Evolutionary conservation across 1,140 invertebrate species (phyloP), one percentile per base, ranked within the genome.

Genomic region (Ips typographus): DNA sequence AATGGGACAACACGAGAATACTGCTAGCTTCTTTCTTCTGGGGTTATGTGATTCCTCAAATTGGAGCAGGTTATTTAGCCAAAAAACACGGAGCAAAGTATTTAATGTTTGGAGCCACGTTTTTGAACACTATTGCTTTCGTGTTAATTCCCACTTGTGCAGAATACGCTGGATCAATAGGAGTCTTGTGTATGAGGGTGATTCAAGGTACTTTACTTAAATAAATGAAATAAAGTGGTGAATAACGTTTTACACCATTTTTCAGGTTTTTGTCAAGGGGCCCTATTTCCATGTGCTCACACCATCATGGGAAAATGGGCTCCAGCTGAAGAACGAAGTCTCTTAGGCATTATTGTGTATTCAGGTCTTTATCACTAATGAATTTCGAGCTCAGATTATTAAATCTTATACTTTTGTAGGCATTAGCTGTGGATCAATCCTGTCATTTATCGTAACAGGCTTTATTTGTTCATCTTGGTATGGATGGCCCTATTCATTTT

Each of bases 401-500:
- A 49, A 49, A 49, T 49, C 2, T 2, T 7, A 49, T 2, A 49
- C 7, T 60, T 65, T 68, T 72, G 2, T 71, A 85, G 89, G 89
- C 1, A 82, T 84, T 0, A 85, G 90, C 73, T 86, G 91, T 66
- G 91, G 91, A 4, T 88, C 89, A 4, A 86, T 94, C 2, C 77
- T 92, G 1, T 84, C 89, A 7, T 84, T 92, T 78, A 87, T 89
- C 1, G 78, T 90, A 40, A 88, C 86, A 49, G 92, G 91, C 0
- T 67, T 84, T 3, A 75, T 94, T 1, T 86, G 89, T 0, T 84
- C 82, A 2, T 88, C 88, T 0, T 71, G 71, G 65, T 68, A 84
- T 3, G 92, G 92, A 0, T 94, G 92, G 92, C 90, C 90, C 0
- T 83, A 87, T 38, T 87, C 91, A 5, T 94, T 93, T 77, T 94